Base-by-base conservation (phyloP, 2,888 invertebrate species). In the Ryuthela nishihirai region DNA sequence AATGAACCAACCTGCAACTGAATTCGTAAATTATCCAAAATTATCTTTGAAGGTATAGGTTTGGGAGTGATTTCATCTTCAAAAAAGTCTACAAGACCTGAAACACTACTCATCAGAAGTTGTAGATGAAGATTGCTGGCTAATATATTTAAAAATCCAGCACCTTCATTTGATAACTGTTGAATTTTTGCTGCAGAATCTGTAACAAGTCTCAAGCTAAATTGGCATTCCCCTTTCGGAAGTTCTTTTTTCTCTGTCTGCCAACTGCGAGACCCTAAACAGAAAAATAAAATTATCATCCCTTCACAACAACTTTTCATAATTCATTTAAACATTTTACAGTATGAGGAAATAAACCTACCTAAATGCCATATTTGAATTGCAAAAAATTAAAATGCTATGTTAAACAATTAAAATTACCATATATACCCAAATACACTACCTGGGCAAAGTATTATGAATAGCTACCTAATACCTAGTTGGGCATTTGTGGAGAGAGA, bases 31-130 rank as follows among this genome's bases (percentile, higher is more conserved):
- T 54, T 55, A 47, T 55, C 52, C 21, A 61, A 25, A 47, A 61
- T 50, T 17, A 61, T 42, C 44, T 54, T 55, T 40, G 61, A 55
- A 38, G 61, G 55, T 25, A 61, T 44, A 21, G 55, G 52, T 29
- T 61, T 55, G 18, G 61, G 17, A 2, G 35, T 47, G 25, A 61
- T 21, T 52, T 61, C 61, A 55, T 61, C 61, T 47, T 61, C 55
- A 47, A 61, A 54, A 21, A 61, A 55, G 15, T 54, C 61, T 21
- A 50, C 52, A 10, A 61, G 15, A 18, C 52, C 55, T 35, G 61
- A 61, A 21, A 54, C 45, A 26, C 48, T 54, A 46, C 55, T 61
- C 61, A 61, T 61, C 10, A 53, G 52, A n/a, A 61, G 24, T 17
- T 55, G 50, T 4, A 61, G 42, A 29, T 52, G 41, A 9, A 61